Base-by-base conservation (phyloP, 64 coral and sea anemone species). In the Stylophora pistillata region DNA sequence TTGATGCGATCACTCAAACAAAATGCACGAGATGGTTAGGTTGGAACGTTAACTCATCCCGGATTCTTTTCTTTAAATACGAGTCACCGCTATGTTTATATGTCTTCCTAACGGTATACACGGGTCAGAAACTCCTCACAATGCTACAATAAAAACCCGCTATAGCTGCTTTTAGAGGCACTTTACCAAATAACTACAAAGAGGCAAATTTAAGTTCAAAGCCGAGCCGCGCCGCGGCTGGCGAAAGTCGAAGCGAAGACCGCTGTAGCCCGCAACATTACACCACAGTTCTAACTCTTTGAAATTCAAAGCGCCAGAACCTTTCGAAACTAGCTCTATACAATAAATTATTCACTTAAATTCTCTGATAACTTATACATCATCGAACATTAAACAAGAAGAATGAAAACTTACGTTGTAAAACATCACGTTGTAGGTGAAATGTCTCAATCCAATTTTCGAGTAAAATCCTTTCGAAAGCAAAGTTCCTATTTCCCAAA, bases 381-480 rank as follows among this genome's bases (percentile, higher is more conserved):
- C 78, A 47, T 84, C 61, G 69, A 21, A 62, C 33, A 70, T 15
- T 69, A 52, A 65, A 62, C 18, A 53, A 10, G 30, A 84, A 12
- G 62, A 13, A 69, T 7, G 41, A 13, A 84, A 84, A 84, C 80
- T 84, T 84, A 84, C 80, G 59, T 84, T 84, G 53, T 69, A 34
- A 63, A 84, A 33, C 80, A 70, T 70, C 79, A 82, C 80, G 80
- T 65, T 70, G 61, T 26, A 70, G 61, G 32, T 84, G 64, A 34
- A 84, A 66, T 21, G 80, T 84, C 80, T 54, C 80, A 53, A 84
- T 84, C 80, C 80, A 84, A 84, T 84, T 84, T 84, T 69, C 80
- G 80, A 68, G 80, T 37, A 69, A 69, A 84, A 69, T 84, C 62
- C 80, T 84, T 34, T 63, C 80, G 80, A 84, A 84, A 84, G 80